A percentile compares a stretch with the other conserved stretches of the same genome.
phyloP scores from a whole-genome alignment of 2,113 vertebrate species.

The Plotosus lineatus region DNA sequence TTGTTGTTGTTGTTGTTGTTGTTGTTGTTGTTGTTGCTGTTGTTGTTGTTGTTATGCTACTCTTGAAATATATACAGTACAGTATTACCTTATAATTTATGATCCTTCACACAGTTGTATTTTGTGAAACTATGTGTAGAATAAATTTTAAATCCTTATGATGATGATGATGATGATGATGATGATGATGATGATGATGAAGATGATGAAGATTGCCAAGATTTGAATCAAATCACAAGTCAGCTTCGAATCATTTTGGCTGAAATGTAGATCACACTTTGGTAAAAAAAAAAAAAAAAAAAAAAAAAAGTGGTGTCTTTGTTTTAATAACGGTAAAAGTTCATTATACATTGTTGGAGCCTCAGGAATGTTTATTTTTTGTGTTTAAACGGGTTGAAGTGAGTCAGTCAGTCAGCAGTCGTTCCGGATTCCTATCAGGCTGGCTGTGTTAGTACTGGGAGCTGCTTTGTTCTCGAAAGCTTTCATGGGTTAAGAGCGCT shows the following conservation, averaged over 20 bases:
- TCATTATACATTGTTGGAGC: not conserved
- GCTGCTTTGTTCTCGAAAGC: not conserved
- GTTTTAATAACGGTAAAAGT: not conserved
- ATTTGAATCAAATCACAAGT: not conserved
- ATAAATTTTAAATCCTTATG: too few relatives aligned
- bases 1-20: too few relatives aligned
- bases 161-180: too few relatives aligned
- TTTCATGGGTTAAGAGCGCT: not conserved
- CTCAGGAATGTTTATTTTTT: not conserved
- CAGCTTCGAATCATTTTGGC: too few relatives aligned
- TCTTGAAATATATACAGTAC: too few relatives aligned
- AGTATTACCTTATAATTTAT: not conserved
- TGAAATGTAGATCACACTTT: too few relatives aligned
- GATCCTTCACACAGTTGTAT: not conserved
- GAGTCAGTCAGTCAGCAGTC: not conserved
- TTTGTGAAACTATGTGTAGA: not conserved
- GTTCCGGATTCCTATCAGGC: not conserved
- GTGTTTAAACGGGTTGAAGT: not conserved
- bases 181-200: too few relatives aligned
- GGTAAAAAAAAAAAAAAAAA: too few relatives aligned
- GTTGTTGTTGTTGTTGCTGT: too few relatives aligned
- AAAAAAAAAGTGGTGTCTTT: too few relatives aligned
- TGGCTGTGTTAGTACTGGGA: not conserved
- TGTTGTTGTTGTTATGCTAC: too few relatives aligned
- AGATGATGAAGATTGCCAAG: too few relatives aligned